A percentile compares a stretch with the other conserved stretches of the same genome.
Conservation (phyloP, 2,797 vertebrate genomes). For the Coregonus sp. region DNA sequence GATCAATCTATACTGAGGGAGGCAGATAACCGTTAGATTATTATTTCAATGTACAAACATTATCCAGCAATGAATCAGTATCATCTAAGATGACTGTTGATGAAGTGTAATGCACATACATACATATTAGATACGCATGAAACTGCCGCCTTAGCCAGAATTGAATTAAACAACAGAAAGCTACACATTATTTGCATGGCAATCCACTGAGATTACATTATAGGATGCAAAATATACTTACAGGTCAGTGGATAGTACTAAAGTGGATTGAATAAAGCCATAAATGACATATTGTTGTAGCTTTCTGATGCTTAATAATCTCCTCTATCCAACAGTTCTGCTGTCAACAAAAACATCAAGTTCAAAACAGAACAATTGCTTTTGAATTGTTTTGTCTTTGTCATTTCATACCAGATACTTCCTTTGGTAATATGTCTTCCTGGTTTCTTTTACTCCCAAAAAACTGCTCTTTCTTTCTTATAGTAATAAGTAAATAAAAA, state of each 20-base stretch:
- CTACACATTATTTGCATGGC: slow-evolving; percentile 21
- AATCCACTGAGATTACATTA: slow-evolving; percentile 27
- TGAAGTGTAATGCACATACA: not conserved
- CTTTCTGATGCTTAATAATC: slow-evolving; percentile 23
- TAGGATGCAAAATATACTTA: not conserved
- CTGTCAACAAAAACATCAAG: slow-evolving; percentile 17
- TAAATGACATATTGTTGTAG: slow-evolving; percentile 19
- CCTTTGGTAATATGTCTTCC: slow-evolving; percentile 55
- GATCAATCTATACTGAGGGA: not conserved
- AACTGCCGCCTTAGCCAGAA: slow-evolving; percentile 43
- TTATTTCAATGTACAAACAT: not conserved
- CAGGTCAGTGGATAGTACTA: slow-evolving; percentile 2
- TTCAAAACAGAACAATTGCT: slow-evolving; percentile 60
- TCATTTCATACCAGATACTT: slow-evolving; percentile 64
- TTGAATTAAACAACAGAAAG: slow-evolving; percentile 31
- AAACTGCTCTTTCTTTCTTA: slow-evolving; percentile 29
- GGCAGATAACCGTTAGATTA: not conserved
- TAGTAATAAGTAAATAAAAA: slow-evolving; percentile 28
- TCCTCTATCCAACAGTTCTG: slow-evolving; percentile 43
- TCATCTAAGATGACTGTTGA: not conserved
- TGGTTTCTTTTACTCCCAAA: slow-evolving; percentile 47
- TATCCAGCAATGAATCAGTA: not conserved
- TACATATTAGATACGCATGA: not conserved
- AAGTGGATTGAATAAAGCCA: slow-evolving; percentile 16
- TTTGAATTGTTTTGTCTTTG: slow-evolving; percentile 62